Percentiles rank a stretch among this genome's conserved stretches.
Conservation (phyloP, 1,140 invertebrate genomes). For the Triops cancriformis region DNA sequence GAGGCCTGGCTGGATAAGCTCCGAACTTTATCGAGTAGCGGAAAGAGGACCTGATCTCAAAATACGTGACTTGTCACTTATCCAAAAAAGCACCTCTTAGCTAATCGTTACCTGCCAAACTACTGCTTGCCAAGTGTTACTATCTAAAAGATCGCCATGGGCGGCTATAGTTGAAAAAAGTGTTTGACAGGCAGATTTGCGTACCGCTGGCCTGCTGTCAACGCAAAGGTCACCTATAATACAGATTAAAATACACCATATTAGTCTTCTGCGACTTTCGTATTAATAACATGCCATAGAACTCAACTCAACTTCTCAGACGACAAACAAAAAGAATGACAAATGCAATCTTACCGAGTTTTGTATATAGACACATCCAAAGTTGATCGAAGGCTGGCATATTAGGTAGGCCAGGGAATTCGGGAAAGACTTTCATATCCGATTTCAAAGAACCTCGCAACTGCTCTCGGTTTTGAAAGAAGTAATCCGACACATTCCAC, state of each 20-base stretch:
- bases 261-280: background rate
- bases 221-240: constrained; percentile 77
- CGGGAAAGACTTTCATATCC: constrained; percentile 64
- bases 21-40: constrained; percentile 84
- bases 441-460: constrained; percentile 59
- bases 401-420: constrained; percentile 70
- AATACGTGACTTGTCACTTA: background rate
- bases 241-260: background rate
- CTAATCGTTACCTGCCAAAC: constrained; percentile 55
- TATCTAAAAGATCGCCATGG: constrained; percentile 78
- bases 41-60: constrained; percentile 70
- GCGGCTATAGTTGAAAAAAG: constrained; percentile 94
- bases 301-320: background rate
- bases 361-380: constrained; percentile 90
- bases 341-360: constrained; percentile 52
- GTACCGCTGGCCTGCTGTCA: constrained; percentile 85
- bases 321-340: constrained; percentile 22
- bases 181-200: constrained; percentile 97
- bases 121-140: constrained; percentile 80
- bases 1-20: constrained; percentile 84
- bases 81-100: background rate
- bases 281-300: background rate
- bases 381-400: constrained; percentile 84
- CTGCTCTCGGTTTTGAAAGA: constrained; percentile 89
- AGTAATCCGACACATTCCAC: constrained; percentile 97